A percentile compares a stretch with the other conserved stretches of the same genome.
Conservation (phyloP, 1,140 invertebrate genomes). For the Lutraria rhynchaena region DNA sequence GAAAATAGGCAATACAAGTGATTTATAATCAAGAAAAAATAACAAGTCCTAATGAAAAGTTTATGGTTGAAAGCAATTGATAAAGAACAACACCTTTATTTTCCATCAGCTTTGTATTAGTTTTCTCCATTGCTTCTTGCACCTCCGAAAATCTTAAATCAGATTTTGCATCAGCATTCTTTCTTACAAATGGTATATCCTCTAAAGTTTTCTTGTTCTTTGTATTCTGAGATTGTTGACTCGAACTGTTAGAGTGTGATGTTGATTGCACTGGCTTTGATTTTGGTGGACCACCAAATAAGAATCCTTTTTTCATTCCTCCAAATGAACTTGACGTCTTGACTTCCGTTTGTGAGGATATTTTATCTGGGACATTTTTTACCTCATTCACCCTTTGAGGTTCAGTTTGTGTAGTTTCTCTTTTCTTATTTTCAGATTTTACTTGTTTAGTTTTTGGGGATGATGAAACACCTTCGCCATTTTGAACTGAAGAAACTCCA, state of each 20-base stretch:
- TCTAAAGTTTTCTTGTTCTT: slow-evolving; percentile 36
- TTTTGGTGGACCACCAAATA: slow-evolving; percentile 65
- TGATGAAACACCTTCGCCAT: no score
- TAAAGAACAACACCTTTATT: slow-evolving; percentile 77
- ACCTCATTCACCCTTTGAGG: neutral
- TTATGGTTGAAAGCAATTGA: no score
- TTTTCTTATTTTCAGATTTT: neutral
- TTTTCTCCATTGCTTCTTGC: slow-evolving; percentile 69
- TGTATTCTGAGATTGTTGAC: slow-evolving; percentile 21
- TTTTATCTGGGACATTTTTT: neutral
- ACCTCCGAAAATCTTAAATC: slow-evolving; percentile 67
- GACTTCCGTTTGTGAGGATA: no score
- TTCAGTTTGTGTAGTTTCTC: neutral
- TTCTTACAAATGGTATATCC: slow-evolving; percentile 72
- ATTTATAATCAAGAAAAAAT: no score
- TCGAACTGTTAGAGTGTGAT: slow-evolving; percentile 28
- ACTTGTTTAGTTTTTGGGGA: neutral
- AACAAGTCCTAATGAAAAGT: no score
- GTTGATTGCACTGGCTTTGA: slow-evolving; percentile 22
- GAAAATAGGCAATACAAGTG: no score
- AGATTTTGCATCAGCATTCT: slow-evolving; percentile 51
- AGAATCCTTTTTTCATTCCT: slow-evolving; percentile 76
- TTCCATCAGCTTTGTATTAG: slow-evolving; percentile 64
- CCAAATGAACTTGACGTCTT: slow-evolving; percentile 57
- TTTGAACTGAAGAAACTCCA: no score